Evolutionary conservation across 2,888 invertebrate species (phyloP).

Genomic region (Gastrophysa polygoni): DNA sequence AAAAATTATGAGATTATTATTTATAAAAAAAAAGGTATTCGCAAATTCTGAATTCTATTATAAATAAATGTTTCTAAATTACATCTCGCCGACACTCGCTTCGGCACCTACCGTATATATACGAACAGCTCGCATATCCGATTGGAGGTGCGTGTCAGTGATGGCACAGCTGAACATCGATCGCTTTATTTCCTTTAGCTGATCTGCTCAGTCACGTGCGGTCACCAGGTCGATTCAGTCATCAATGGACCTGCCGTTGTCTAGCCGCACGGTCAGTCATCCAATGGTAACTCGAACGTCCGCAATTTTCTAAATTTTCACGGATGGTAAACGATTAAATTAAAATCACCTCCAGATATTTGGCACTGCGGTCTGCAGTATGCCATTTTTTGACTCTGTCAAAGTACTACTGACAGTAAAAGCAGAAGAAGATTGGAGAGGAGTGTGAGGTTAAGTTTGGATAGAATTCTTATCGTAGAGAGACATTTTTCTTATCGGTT

Average conservation of each 20-base stretch:
- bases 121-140: conserved; percentile 10
- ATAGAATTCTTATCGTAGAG: no score
- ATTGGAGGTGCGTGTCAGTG: conserved; percentile 66
- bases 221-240: conserved; percentile 67
- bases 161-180: conserved; percentile 69
- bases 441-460: no score
- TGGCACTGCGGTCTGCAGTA: neutral
- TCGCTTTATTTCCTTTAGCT: conserved; percentile 60
- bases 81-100: conserved; percentile 17
- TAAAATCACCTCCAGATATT: conserved; percentile 59
- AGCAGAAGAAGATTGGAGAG: no score
- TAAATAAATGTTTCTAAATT: no score
- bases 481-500: no score
- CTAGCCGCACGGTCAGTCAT: conserved; percentile 60
- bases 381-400: neutral
- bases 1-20: no score
- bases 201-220: conserved; percentile 69
- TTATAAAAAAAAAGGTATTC: no score
- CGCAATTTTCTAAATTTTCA: conserved; percentile 67
- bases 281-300: conserved; percentile 67
- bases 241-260: conserved; percentile 65
- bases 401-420: no score
- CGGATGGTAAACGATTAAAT: conserved; percentile 60
- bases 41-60: no score
- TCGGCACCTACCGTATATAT: conserved; percentile 34